phyloP scores from a whole-genome alignment of 2,797 vertebrate species.

The Sphenodon punctatus region DNA sequence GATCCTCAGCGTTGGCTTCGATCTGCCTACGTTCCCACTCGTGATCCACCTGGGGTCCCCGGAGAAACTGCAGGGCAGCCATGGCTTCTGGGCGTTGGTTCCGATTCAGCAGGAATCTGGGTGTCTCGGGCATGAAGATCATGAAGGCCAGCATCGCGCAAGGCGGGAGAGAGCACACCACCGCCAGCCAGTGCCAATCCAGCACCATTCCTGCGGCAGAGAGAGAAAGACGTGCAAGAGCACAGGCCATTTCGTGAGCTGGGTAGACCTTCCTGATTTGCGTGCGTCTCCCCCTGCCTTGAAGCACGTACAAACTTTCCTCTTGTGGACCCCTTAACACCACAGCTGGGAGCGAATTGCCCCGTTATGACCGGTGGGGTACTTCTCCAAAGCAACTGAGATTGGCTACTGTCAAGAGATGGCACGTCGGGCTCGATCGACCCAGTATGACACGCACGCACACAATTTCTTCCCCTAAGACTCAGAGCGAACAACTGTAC shows the following conservation, averaged over 20 bases:
- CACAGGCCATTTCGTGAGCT: not conserved
- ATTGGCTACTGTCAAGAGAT: too few relatives aligned
- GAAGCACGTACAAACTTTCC: not conserved
- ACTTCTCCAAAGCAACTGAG: too few relatives aligned
- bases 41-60: slow-evolving; percentile 80
- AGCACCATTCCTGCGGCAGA: slow-evolving; percentile 74
- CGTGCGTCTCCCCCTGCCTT: not conserved
- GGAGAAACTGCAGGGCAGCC: slow-evolving; percentile 83
- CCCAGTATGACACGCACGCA: too few relatives aligned
- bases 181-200: slow-evolving; percentile 91
- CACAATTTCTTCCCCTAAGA: too few relatives aligned
- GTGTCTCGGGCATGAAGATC: slow-evolving; percentile 93
- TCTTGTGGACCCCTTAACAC: too few relatives aligned
- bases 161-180: slow-evolving; percentile 84
- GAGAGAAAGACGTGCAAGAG: not conserved
- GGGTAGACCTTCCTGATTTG: not conserved
- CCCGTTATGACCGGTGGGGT: too few relatives aligned
- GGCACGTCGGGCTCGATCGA: too few relatives aligned
- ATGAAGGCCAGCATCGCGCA: slow-evolving; percentile 85
- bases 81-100: slow-evolving; percentile 82
- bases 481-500: too few relatives aligned
- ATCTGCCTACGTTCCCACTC: slow-evolving; percentile 85
- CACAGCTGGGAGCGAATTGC: too few relatives aligned
- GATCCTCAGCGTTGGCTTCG: slow-evolving; percentile 70
- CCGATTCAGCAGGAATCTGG: slow-evolving; percentile 84